Base-by-base conservation (phyloP, 2,888 invertebrate genomes). In the Tenthredo distinguenda region DNA sequence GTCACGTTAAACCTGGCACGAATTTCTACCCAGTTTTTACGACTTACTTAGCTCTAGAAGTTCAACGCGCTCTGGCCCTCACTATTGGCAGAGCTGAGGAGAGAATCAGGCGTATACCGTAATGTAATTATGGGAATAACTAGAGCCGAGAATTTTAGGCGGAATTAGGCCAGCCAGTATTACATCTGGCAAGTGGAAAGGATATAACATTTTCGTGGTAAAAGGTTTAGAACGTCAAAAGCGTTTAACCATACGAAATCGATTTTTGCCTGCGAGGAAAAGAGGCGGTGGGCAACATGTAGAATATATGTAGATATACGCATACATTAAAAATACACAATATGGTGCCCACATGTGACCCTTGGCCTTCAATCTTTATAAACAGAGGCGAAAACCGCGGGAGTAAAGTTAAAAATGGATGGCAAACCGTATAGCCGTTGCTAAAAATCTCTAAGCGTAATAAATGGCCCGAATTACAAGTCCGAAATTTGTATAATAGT, bases 81-180 rank as follows among this genome's bases (percentile, higher is more conserved):
- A 37, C 71, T 37, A 71, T 62, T 37, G 71, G 71, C 18, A 71
- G 12, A 43, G 43, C 43, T 43, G 50, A 55, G 50, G 31, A 47
- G 77, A 50, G 34, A 77, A 26, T 31, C 34, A 77, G 77, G 77
- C 77, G 77, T 47, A 55, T 55, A 37, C 55, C 50, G 77, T 77
- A 77, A 77, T 21, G 77, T 34, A 50, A 77, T 77, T 77, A 77
- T 40, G 77, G 77, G 31, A 55, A 40, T 55, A 55, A 77, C 77
- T 50, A 55, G 50, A 77, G 43, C 21, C 72, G 43, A 74, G 40
- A 43, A 43, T 74, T 74, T 74, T 12, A 21, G n/a, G 21, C 43
- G 21, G n/a, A 74, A 21, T 74, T 74, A 43, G 72, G 21, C 31
- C 68, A 26, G 62, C 62, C 26, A 62, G 62, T 26, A n/a, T 34